Percentiles rank a stretch among this genome's conserved stretches.
Conservation (phyloP, 2,797 vertebrate genomes). For the Hirundo rustica region DNA sequence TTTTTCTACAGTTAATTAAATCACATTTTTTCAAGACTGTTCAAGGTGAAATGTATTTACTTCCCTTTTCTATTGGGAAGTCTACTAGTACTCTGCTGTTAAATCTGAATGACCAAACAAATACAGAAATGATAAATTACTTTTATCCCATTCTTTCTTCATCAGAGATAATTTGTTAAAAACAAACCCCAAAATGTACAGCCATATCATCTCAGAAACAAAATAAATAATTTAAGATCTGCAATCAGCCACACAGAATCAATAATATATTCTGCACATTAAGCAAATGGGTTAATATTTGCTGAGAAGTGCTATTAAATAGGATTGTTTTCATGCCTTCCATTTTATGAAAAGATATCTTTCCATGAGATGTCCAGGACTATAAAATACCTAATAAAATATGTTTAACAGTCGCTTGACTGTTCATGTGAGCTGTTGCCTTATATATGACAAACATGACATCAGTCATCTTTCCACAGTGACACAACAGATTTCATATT, state of each 20-base stretch:
- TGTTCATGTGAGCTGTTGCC: not conserved
- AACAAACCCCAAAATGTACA: not conserved
- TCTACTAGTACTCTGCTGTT: not conserved
- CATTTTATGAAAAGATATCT: not conserved
- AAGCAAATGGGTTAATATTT: not conserved
- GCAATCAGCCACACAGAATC: not conserved
- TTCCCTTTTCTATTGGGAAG: not conserved
- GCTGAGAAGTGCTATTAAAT: not conserved
- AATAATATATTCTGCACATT: not conserved
- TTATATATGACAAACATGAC: accelerated
- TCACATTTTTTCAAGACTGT: not conserved
- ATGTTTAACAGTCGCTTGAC: not conserved
- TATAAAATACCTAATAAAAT: not conserved
- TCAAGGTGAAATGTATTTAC: not conserved
- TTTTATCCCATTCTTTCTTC: not conserved
- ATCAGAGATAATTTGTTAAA: not conserved
- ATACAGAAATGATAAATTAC: not conserved
- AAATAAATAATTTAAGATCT: not conserved
- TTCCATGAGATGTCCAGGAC: not conserved
- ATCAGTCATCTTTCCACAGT: not conserved
- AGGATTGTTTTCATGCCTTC: not conserved
- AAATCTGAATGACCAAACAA: not conserved
- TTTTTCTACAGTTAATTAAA: not conserved
- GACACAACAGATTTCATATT: not conserved
- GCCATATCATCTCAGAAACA: not conserved